Base-by-base conservation (phyloP, 2,888 invertebrate species). In the Crepidodera aurea region DNA sequence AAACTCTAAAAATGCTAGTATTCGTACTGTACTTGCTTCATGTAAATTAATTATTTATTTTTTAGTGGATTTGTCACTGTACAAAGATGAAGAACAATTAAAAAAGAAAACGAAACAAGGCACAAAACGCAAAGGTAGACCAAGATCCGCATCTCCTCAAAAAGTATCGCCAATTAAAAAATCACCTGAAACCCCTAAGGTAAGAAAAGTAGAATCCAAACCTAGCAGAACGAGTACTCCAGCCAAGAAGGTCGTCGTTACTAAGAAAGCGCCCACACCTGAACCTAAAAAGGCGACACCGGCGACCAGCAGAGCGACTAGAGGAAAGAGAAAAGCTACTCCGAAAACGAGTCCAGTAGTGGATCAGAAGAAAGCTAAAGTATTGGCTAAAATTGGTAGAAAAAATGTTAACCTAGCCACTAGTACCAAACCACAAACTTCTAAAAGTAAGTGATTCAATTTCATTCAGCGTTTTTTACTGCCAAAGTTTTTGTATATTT, bases 41-140 rank as follows among this genome's bases (percentile, higher is more conserved):
- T n/a, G n/a, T n/a, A n/a, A n/a, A n/a, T n/a, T n/a, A n/a, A n/a
- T n/a, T n/a, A n/a, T 4, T 12, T 40, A 18, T 53, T 32, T 80
- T 83, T 51, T 82, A 93, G 93, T 93, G 85, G 93, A 93, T 79
- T 84, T 93, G 48, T 93, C 93, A 10, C 83, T 93, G 51, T 93
- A 90, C 82, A 91, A 88, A 78, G 91, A 92, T 78, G 93, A 93
- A 81, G 90, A 92, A 60, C 93, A 93, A 80, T 81, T 93, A 67
- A 79, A 79, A 56, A 82, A 83, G 75, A 74, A 83, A 51, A 82
- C 78, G 73, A 60, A 53, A 16, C 44, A 40, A n/a, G 75, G 72
- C 4, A 69, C 71, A n/a, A 81, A 81, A 69, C 77, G 81, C 51
- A 78, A 78, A 68, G 73, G 75, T 25, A 53, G 64, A 53, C 44